phyloP scores from a whole-genome alignment of 2,113 vertebrate genomes.

The Xyrauchen texanus region DNA sequence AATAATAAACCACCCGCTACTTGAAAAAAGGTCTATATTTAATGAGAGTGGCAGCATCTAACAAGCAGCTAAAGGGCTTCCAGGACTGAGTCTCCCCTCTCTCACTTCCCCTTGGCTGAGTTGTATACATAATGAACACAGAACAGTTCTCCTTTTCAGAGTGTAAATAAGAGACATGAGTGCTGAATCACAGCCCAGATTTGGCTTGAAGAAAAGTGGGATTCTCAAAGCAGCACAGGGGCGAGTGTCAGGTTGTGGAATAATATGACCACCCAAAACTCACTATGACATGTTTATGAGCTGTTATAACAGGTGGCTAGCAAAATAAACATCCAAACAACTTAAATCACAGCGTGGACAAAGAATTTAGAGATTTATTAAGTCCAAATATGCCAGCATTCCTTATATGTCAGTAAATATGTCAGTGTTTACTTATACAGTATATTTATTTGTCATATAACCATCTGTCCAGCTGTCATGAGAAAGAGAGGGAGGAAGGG shows the following conservation, averaged over 20 bases:
- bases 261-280: neutral
- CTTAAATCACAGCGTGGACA: neutral
- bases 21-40: slow-evolving; percentile 56
- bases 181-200: slow-evolving; percentile 4
- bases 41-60: slow-evolving; percentile 52
- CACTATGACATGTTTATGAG: neutral
- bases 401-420: slow-evolving; percentile 4
- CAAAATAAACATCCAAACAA: neutral
- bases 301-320: slow-evolving; percentile 21
- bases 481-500: neutral
- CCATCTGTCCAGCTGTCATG: slow-evolving; percentile 20
- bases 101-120: slow-evolving; percentile 23
- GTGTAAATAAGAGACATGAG: slow-evolving; percentile 18
- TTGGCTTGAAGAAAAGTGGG: slow-evolving; percentile 12
- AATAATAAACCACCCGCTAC: slow-evolving; percentile 55
- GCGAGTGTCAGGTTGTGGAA: neutral
- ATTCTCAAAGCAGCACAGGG: neutral
- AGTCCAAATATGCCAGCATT: neutral
- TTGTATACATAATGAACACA: slow-evolving; percentile 8
- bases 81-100: slow-evolving; percentile 44
- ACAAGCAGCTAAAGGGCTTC: slow-evolving; percentile 52
- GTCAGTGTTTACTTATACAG: neutral
- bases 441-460: slow-evolving; percentile 2
- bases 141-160: neutral
- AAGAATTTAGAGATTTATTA: neutral